These are phyloP conservation scores for Galbula dea DNA, from an alignment of 2,113 vertebrate genomes.

Conservation along the genomic window DNA sequence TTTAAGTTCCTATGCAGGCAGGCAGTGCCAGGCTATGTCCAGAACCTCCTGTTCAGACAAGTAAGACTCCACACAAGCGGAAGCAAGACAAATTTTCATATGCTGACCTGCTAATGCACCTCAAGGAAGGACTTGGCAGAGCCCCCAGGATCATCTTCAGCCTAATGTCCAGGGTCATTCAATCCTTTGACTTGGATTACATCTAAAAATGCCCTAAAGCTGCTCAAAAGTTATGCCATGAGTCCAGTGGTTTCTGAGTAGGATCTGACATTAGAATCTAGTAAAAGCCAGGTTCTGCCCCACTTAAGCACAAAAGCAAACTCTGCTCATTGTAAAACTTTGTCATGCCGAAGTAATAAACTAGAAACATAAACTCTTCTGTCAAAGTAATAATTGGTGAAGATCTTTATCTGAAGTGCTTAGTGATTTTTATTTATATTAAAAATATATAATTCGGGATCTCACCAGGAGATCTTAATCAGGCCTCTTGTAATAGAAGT, in stretches of 20 bases:
- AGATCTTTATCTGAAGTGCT: background rate
- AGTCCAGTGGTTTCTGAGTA: background rate
- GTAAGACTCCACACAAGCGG: slow-evolving; percentile 7
- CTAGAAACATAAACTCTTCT: background rate
- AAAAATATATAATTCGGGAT: background rate
- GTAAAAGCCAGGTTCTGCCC: background rate
- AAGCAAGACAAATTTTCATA: background rate
- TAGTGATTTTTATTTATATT: background rate
- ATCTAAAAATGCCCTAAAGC: slow-evolving; percentile 12
- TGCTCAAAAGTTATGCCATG: background rate
- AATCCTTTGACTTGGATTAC: background rate
- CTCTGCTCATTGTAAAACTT: background rate
- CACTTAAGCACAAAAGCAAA: background rate
- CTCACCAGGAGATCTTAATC: background rate
- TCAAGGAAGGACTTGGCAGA: slow-evolving; percentile 29
- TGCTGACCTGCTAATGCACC: slow-evolving; percentile 6
- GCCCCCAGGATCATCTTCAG: slow-evolving; percentile 22
- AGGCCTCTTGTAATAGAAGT: background rate
- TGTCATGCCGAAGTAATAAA: background rate
- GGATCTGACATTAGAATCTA: background rate
- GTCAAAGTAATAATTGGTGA: background rate
- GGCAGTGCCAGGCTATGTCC: background rate
- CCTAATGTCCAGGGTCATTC: background rate
- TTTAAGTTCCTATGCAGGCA: background rate
- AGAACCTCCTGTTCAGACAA: background rate